phyloP scores from a whole-genome alignment of 2,888 invertebrate species.

The Abrostola tripartita region DNA sequence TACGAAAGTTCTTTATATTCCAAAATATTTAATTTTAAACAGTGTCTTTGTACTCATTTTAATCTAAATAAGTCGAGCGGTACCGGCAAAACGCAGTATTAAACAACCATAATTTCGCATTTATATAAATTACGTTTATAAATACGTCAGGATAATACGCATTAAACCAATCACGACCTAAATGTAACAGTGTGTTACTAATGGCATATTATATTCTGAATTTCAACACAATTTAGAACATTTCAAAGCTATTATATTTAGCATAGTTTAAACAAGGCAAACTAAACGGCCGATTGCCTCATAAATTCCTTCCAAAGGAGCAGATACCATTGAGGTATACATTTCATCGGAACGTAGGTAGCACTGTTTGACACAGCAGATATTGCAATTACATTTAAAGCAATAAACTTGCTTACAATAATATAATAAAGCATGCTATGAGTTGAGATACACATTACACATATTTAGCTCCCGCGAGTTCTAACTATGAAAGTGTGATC shows the following conservation, averaged over 20 bases:
- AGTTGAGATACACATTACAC: background rate
- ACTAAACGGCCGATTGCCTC: constrained; percentile 42
- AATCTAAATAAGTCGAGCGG: too few relatives aligned
- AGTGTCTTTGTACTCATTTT: too few relatives aligned
- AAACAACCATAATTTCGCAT: too few relatives aligned
- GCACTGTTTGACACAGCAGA: constrained; percentile 37
- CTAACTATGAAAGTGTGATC: background rate
- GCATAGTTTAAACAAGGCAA: constrained; percentile 39
- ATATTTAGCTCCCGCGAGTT: constrained; percentile 17
- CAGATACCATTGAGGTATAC: constrained; percentile 34
- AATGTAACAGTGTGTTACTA: constrained; percentile 24
- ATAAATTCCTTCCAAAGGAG: constrained; percentile 37
- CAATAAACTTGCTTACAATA: constrained; percentile 12
- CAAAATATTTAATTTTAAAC: too few relatives aligned
- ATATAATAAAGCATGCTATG: too few relatives aligned
- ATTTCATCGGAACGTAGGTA: constrained; percentile 23
- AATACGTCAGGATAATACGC: background rate
- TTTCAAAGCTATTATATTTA: constrained; percentile 37
- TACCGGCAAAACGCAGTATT: too few relatives aligned
- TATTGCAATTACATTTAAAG: constrained; percentile 41
- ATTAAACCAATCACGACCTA: constrained; percentile 13
- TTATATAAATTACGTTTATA: background rate
- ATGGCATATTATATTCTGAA: constrained; percentile 34
- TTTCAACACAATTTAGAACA: constrained; percentile 29
- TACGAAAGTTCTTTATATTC: too few relatives aligned